Evolutionary conservation across 2,888 invertebrate genomes (phyloP), one percentile per base, ranked within the genome.

Genomic region (Cerceris ruficornis): DNA sequence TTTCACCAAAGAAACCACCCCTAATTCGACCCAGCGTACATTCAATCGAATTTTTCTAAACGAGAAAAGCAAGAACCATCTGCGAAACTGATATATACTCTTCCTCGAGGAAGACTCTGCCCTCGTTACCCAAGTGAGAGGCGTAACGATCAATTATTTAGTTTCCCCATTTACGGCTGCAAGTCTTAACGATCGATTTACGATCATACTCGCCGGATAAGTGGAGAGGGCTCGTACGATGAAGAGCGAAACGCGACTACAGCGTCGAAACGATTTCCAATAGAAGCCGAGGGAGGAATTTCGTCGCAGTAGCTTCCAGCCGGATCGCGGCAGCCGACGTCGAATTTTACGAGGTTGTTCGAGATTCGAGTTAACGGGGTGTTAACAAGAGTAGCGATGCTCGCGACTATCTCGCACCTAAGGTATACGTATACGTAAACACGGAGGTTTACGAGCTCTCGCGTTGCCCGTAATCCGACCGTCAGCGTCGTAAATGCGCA

Each of bases 351-450:
- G 83, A 85, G 77, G 67, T 61, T 73, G 76, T 77, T 74, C 70
- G 81, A 69, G 80, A 62, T 65, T 54, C 75, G 73, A 65, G 82
- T 80, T 78, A 80, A 82, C 82, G 75, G 76, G 71, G 80, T 80
- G 84, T 84, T 83, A 85, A 85, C 85, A 81, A 75, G 80, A 74
- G 82, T 65, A 68, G 72, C 77, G 74, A 77, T 71, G 70, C 77
- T 74, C 67, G 77, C 80, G 73, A 77, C 84, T 75, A 72, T 84
- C 77, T 72, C 65, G 68, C 71, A 54, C 61, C 58, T 59, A 67
- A 70, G 58, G 69, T 62, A 28, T 28, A 74, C 79, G 71, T 73
- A 69, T 46, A 70, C 70, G 81, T 76, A 80, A 81, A 81, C 70
- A 28, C 57, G 61, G 59, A 28, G 49, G 54, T 83, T 83, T 84